Evolutionary conservation across 35 echinoderm and acorn worm genomes (phyloP), one percentile per base, ranked within the genome.

Genomic region (Heliocidaris tuberculata): DNA sequence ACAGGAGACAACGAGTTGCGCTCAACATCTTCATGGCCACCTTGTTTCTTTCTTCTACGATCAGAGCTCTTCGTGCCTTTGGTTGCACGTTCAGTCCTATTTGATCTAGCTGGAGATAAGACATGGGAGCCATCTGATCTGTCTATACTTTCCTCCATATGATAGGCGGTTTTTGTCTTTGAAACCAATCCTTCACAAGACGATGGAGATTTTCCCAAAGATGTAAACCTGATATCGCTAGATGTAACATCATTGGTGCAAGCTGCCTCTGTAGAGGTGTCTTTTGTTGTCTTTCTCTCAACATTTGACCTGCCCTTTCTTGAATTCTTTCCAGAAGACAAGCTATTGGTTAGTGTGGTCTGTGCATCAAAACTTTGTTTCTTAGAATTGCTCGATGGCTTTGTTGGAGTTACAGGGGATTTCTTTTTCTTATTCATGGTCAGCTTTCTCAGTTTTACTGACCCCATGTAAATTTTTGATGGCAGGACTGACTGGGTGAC

Each of bases 401-500:
- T 89, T 42, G 87, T 47, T 6, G 16, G 87, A 24, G 31, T 42
- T 89, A 30, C 12, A 89, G 47, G 29, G 9, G 31, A 13, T 47
- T 89, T 89, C 31, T 89, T 47, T 32, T 47, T 47, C 87, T 32
- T 19, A 47, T 89, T 89, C 24, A 32, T 19, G 31, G 31, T 89
- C 87, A 89, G 9, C 19, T 89, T n/a, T 89, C 47, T 89, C 31
- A 89, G 2, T 16, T 89, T 13, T 19, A 89, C 5, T 89, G 31
- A 48, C 3, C 87, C 87, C 87, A 89, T 89, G 87, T 89, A 89
- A 17, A 89, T 89, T 89, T 89, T 89, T 12, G 87, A 48, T 47
- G 47, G 9, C 31, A 89, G 12, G 32, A 78, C 65, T 78, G 65
- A 27, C 87, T 89, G 87, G 87, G 31, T 89, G 65, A 47, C 87